Conservation (phyloP, 2,888 invertebrate species). For the Parapristionchus giblindavisi region DNA sequence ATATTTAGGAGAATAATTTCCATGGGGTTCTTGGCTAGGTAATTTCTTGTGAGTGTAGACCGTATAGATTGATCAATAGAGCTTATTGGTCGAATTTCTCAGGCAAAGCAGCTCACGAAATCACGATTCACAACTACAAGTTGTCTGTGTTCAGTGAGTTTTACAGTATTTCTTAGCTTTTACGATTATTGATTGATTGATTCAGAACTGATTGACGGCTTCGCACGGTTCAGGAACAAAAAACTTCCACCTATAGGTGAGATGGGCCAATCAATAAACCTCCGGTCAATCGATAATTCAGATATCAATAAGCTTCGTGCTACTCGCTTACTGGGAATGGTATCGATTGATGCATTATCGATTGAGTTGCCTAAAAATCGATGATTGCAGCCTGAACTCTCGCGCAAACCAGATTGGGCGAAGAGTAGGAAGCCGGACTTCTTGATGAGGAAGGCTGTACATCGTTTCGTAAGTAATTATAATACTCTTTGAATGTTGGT, state of each 20-base stretch:
- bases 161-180: background rate
- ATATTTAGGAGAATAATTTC: too few species aligned
- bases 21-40: too few species aligned
- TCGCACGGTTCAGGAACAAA: constrained; percentile 3
- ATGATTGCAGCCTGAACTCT: background rate
- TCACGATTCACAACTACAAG: constrained; percentile 25
- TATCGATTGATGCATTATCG: background rate
- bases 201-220: constrained; percentile 17
- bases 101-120: too few species aligned
- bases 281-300: background rate
- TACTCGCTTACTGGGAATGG: constrained; percentile 3
- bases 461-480: too few species aligned
- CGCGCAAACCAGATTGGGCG: too few species aligned
- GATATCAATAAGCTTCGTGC: constrained; percentile 26
- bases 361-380: background rate
- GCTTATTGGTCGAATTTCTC: too few species aligned
- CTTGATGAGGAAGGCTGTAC: too few species aligned
- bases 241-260: background rate
- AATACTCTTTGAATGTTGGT: too few species aligned
- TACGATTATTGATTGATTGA: background rate
- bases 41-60: too few species aligned
- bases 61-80: too few species aligned
- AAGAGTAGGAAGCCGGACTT: too few species aligned
- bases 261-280: background rate
- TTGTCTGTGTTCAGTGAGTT: constrained; percentile 13